Base-by-base conservation (phyloP, 2,113 vertebrate species). In the Heterotis niloticus region DNA sequence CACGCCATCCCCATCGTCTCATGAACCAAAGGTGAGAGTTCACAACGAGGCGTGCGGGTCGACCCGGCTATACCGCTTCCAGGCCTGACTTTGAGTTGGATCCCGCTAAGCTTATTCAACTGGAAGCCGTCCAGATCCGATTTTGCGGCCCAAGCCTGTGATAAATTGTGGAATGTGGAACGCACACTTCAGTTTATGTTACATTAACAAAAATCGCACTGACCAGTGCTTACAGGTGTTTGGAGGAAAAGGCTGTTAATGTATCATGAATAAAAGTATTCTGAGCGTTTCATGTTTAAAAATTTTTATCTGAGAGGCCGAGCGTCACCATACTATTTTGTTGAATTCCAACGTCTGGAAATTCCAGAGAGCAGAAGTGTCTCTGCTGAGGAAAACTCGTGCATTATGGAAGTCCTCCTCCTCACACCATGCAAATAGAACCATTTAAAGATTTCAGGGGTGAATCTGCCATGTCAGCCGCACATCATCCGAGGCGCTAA, bases 71-170 rank as follows among this genome's bases (percentile, higher is more conserved):
- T 28, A 0, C 11, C 26, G 5, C 26, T 10, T 29, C 67, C 29
- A 69, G 0, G 18, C 7, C 68, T 70, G 34, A 28, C 34, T 69
- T 69, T 44, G 28, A 24, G 26, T 34, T 34, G 29, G 34, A 44
- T 70, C 51, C 51, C 29, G 51, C 68, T 44, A 51, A 13, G 29
- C 34, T 70, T 70, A 44, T 28, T 70, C 68, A 70, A 70, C 68
- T 51, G 68, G 18, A 70, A 70, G 51, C 34, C 12, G 10, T 44
- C 34, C 68, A 52, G 17, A 70, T 70, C 68, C 10, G n/a, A 44
- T 44, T 70, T 52, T 70, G 34, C 4, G 34, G 68, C 68, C 51
- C 16, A 20, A 71, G 34, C 11, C 4, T 16, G 51, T 51, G 68
- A 70, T 70, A 71, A 52, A 52, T 71, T 71, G 44, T 34, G 68